Percentiles rank a stretch among this genome's conserved stretches.
Evolutionary conservation across 2,113 vertebrate species (phyloP).

Genomic region (Actenoides hombroni): DNA sequence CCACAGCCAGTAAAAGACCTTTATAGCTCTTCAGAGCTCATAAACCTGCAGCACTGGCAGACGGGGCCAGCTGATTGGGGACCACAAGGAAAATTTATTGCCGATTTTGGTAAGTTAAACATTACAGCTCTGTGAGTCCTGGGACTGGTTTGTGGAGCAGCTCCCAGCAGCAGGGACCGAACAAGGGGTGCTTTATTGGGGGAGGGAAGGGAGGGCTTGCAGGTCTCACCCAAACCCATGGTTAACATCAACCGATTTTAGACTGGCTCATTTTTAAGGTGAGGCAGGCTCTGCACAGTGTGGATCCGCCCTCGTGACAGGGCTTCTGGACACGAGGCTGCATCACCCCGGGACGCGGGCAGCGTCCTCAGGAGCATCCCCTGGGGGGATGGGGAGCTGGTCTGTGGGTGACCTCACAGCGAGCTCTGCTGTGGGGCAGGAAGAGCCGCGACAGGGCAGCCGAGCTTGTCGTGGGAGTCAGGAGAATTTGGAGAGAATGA

Average conservation of each 20-base stretch:
- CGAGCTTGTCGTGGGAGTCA: constrained; percentile 37
- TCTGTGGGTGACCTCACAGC: neutral
- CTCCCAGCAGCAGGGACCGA: neutral
- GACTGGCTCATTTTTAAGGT: neutral
- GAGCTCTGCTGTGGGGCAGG: constrained; percentile 61
- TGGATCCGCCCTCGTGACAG: accelerated
- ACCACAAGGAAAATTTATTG: constrained; percentile 52
- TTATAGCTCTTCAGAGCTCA: constrained; percentile 60
- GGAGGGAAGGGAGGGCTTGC: neutral
- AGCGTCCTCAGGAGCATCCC: neutral
- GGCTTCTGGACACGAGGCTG: neutral
- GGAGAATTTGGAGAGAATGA: constrained; percentile 79
- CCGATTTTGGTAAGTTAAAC: constrained; percentile 65
- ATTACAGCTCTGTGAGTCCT: constrained; percentile 24
- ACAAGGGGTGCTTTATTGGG: constrained; percentile 59
- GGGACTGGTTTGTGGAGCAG: neutral
- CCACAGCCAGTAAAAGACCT: constrained; percentile 37
- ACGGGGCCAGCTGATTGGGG: constrained; percentile 16
- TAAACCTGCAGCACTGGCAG: constrained; percentile 25
- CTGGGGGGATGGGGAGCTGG: accelerated
- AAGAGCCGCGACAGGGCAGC: constrained; percentile 53
- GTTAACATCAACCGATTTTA: neutral
- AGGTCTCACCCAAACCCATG: constrained; percentile 26
- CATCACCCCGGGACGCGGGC: accelerated
- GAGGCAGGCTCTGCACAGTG: neutral